These are phyloP conservation scores for Megalonaias nervosa DNA, from an alignment of 1,140 invertebrate species.

Conservation along the genomic window DNA sequence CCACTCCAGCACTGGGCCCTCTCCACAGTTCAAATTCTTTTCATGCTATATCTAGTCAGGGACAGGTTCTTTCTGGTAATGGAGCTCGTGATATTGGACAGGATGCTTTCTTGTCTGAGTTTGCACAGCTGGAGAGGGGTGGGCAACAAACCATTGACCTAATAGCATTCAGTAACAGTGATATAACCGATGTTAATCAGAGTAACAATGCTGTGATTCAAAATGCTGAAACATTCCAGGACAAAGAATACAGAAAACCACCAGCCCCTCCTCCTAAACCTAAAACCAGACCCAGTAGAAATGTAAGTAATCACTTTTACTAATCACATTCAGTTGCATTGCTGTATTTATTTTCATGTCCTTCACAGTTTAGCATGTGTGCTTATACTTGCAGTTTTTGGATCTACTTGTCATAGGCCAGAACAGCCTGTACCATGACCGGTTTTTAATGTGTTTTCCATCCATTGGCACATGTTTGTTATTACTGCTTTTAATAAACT, in stretches of 20 bases:
- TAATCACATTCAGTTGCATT: too few relatives aligned
- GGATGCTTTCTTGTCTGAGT: too few relatives aligned
- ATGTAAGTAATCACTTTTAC: conserved; percentile 13
- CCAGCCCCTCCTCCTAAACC: conserved; percentile 34
- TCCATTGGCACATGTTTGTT: too few relatives aligned
- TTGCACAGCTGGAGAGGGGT: not conserved
- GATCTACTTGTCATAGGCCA: not conserved
- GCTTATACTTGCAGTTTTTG: not conserved
- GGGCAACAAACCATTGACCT: not conserved
- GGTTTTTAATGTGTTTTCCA: too few relatives aligned
- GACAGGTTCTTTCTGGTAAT: too few relatives aligned
- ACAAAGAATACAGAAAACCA: conserved; percentile 21
- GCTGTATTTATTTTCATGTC: not conserved
- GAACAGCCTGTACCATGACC: not conserved
- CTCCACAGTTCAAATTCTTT: too few relatives aligned
- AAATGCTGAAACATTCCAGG: conserved; percentile 35
- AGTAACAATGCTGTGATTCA: not conserved
- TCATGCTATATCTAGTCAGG: too few relatives aligned
- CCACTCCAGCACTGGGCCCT: too few relatives aligned
- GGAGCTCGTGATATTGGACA: too few relatives aligned
- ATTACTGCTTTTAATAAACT: too few relatives aligned
- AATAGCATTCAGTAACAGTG: conserved; percentile 35
- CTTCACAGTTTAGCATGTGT: not conserved
- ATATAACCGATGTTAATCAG: conserved; percentile 1
- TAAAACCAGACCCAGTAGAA: conserved; percentile 21